Percentiles rank a stretch among this genome's conserved stretches.
phyloP scores from a whole-genome alignment of 2,113 vertebrate species.

The Syngnathus typhle region DNA sequence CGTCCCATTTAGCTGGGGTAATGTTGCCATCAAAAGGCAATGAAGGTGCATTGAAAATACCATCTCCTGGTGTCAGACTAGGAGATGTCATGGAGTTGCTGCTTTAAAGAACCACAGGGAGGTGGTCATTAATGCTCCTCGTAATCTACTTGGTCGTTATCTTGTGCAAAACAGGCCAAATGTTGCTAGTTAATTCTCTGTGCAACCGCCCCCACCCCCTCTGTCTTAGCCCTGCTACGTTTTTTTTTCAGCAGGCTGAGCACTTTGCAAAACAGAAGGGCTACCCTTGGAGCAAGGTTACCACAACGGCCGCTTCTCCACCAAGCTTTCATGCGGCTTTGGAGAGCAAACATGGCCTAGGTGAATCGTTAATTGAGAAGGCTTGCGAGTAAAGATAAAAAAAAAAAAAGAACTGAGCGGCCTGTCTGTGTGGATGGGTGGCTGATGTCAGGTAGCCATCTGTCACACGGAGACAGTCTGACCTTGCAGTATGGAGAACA shows the following conservation, averaged over 20 bases:
- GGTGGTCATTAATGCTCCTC: constrained; percentile 38
- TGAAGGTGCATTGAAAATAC: background rate
- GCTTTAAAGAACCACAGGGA: constrained; percentile 38
- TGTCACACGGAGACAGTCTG: constrained; percentile 53
- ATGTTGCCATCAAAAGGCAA: too few relatives aligned
- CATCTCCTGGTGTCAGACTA: background rate
- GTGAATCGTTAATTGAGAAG: constrained; percentile 32
- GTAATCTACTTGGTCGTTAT: constrained; percentile 52
- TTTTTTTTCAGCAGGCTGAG: constrained; percentile 43
- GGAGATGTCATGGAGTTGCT: constrained; percentile 20
- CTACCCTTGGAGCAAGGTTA: constrained; percentile 63
- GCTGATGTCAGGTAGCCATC: constrained; percentile 65
- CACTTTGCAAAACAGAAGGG: constrained; percentile 46
- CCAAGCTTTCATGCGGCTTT: constrained; percentile 18
- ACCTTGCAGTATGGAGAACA: constrained; percentile 56
- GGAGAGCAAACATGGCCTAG: constrained; percentile 28
- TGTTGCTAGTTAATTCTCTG: constrained; percentile 40
- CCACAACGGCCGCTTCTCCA: constrained; percentile 30
- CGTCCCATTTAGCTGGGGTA: too few relatives aligned
- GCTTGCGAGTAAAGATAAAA: constrained; percentile 19
- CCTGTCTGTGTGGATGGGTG: constrained; percentile 18
- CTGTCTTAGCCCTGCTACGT: background rate
- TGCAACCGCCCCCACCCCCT: constrained; percentile 23
- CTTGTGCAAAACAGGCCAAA: constrained; percentile 52
- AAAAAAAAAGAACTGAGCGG: constrained; percentile 6